Conservation (phyloP, 2,797 vertebrate species). For the Eulemur rubriventer region DNA sequence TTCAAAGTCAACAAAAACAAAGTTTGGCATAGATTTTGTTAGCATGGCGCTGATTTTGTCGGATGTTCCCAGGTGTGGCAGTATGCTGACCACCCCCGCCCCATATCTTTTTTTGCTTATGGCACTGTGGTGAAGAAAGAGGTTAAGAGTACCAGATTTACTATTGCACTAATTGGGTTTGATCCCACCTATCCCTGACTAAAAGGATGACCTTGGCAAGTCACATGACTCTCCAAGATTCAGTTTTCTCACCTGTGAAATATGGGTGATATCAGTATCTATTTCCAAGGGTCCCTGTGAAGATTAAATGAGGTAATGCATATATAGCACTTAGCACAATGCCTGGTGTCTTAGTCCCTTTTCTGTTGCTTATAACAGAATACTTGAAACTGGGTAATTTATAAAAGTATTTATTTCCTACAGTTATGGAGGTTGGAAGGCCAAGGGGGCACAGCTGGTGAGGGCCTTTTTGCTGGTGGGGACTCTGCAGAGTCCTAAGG, state of each 20-base stretch:
- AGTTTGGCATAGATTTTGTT: not conserved
- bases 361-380: not conserved
- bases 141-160: not conserved
- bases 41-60: not conserved
- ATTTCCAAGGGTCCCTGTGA: not conserved
- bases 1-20: not conserved
- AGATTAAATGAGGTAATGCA: not conserved
- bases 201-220: not conserved
- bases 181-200: not conserved
- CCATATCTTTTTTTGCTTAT: not conserved
- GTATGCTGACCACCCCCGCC: not conserved
- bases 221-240: not conserved
- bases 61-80: not conserved
- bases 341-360: not conserved
- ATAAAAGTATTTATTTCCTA: not conserved
- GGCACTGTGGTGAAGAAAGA: not conserved
- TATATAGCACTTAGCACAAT: not conserved
- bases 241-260: not conserved
- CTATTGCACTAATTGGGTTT: not conserved
- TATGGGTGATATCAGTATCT: not conserved
- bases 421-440: not conserved
- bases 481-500: not conserved
- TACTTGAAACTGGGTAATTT: not conserved
- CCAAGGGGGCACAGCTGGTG: not conserved
- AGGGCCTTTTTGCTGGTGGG: not conserved